A percentile compares a stretch with the other conserved stretches of the same genome.
Evolutionary conservation across 64 coral and sea anemone species (phyloP).

Genomic region (Dendronephthya gigantea): DNA sequence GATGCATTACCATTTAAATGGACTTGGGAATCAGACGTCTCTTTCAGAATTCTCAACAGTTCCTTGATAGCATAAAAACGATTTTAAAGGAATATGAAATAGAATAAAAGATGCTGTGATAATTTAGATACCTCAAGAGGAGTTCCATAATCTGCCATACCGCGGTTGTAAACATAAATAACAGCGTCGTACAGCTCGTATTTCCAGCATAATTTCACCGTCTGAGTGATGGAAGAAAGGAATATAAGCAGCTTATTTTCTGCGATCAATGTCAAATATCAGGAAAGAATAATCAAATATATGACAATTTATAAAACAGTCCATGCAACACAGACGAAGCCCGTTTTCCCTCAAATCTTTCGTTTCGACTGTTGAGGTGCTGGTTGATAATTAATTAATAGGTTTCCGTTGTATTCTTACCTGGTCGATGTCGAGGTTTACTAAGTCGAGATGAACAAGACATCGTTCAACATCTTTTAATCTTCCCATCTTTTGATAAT

Average conservation of each 20-base stretch:
- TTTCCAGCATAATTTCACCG: constrained; percentile 95
- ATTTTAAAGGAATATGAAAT: neutral
- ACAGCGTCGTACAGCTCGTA: constrained; percentile 90
- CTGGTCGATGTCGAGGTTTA: constrained; percentile 95
- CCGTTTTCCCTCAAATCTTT: no score
- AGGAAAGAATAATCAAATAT: no score
- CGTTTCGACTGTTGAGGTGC: no score
- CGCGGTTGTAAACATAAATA: constrained; percentile 93
- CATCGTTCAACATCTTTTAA: constrained; percentile 91
- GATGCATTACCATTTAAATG: constrained; percentile 42
- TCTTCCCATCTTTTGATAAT: constrained; percentile 67
- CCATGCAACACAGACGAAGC: no score
- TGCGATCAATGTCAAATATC: no score
- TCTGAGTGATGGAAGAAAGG: constrained; percentile 24
- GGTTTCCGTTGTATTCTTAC: constrained; percentile 13
- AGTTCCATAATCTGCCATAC: constrained; percentile 85
- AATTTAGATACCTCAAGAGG: constrained; percentile 59
- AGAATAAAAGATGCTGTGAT: neutral
- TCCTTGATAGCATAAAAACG: constrained; percentile 45
- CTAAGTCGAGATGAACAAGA: constrained; percentile 86
- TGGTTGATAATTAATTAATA: no score
- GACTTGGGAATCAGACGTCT: constrained; percentile 34
- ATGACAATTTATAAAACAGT: no score
- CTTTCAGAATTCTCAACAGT: constrained; percentile 54
- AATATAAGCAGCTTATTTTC: neutral